Conservation (phyloP, 1,140 invertebrate species). For the Ceratoteleas bidentatus region DNA sequence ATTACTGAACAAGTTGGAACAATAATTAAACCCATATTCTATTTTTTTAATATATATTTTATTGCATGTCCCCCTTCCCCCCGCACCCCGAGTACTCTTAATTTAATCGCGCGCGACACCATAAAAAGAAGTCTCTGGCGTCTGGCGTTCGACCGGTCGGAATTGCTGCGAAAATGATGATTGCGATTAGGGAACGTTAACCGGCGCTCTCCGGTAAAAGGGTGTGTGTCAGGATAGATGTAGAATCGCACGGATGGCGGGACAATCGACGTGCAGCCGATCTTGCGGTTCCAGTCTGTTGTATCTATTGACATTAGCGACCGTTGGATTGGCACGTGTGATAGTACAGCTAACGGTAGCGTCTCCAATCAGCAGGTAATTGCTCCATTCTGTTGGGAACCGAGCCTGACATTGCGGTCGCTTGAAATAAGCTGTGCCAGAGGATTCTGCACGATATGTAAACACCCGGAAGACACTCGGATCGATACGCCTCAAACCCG, state of each 20-base stretch:
- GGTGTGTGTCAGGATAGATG: slow-evolving; percentile 55
- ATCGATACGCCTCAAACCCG: slow-evolving; percentile 55
- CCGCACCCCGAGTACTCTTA: too few relatives aligned
- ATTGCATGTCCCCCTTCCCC: too few relatives aligned
- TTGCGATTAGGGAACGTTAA: slow-evolving; percentile 50
- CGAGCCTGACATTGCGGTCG: slow-evolving; percentile 65
- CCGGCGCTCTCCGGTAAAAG: slow-evolving; percentile 50
- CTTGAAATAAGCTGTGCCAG: slow-evolving; percentile 58
- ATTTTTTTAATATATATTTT: too few relatives aligned
- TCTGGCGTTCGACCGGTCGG: not conserved
- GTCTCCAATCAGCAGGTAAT: slow-evolving; percentile 73
- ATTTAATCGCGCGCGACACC: too few relatives aligned
- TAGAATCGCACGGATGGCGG: slow-evolving; percentile 64
- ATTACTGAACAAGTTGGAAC: too few relatives aligned
- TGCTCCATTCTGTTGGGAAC: slow-evolving; percentile 68
- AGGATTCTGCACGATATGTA: slow-evolving; percentile 56
- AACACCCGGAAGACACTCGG: slow-evolving; percentile 54
- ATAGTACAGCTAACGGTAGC: slow-evolving; percentile 75
- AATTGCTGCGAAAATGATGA: slow-evolving; percentile 36
- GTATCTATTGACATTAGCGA: slow-evolving; percentile 71
- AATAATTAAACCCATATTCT: too few relatives aligned
- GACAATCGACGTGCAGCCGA: slow-evolving; percentile 64
- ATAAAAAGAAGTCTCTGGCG: too few relatives aligned
- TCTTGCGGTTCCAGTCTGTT: slow-evolving; percentile 66
- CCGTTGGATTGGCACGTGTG: slow-evolving; percentile 77